phyloP scores from a whole-genome alignment of 2,797 vertebrate species.

The Nasua narica region DNA sequence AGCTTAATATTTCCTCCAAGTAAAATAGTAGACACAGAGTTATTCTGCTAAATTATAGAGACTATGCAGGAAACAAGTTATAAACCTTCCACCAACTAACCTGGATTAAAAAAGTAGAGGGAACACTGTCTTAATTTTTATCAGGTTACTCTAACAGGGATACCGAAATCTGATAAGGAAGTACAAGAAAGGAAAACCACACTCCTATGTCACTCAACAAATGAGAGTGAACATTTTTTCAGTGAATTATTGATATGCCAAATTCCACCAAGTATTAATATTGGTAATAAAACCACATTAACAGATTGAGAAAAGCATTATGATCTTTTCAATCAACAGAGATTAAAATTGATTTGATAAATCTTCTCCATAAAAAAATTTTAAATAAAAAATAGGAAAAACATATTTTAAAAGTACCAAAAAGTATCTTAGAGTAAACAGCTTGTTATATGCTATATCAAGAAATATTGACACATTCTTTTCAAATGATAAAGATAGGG shows the following conservation, averaged over 20 bases:
- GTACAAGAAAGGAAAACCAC: background rate
- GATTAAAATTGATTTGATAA: background rate
- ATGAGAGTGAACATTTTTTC: background rate
- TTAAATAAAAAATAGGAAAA: background rate
- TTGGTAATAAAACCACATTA: background rate
- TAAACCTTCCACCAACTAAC: background rate
- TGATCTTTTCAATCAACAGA: background rate
- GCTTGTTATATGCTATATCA: background rate
- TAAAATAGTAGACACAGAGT: background rate
- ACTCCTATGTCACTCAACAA: background rate
- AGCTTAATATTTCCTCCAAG: background rate
- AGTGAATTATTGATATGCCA: background rate
- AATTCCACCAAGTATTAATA: background rate
- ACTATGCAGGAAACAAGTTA: background rate
- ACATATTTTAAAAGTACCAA: background rate
- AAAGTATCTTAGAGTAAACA: background rate
- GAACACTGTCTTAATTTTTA: background rate
- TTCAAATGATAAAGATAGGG: background rate
- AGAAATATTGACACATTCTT: background rate
- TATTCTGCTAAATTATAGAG: background rate
- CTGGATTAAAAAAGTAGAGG: background rate
- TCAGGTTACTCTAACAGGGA: background rate
- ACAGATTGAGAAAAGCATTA: background rate
- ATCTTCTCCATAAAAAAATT: background rate
- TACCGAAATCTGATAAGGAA: background rate